These are phyloP conservation scores for Papilio aristodemus DNA, from an alignment of 1,140 invertebrate species.

Conservation along the genomic window DNA sequence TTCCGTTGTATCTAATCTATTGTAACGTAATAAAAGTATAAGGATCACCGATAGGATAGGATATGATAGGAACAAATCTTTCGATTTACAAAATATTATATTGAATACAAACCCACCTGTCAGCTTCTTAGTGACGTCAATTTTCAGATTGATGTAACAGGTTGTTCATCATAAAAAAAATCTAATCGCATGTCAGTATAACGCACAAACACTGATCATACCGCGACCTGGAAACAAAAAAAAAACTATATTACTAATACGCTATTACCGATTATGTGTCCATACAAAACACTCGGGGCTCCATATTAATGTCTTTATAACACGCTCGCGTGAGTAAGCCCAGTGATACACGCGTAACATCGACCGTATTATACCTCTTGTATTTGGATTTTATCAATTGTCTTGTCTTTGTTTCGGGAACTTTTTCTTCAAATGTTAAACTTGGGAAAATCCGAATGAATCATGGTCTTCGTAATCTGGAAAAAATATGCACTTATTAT, in stretches of 20 bases:
- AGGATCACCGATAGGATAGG: no score
- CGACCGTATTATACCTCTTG: constrained; percentile 36
- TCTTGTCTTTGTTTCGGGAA: constrained; percentile 27
- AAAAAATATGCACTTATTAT: background rate
- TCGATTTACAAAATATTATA: background rate
- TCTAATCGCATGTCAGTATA: constrained; percentile 8
- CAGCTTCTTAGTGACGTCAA: background rate
- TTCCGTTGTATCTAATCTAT: no score
- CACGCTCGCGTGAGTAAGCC: constrained; percentile 57
- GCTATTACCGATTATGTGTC: constrained; percentile 43
- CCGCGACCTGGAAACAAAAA: constrained; percentile 22
- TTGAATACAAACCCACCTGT: background rate
- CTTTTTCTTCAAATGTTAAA: background rate
- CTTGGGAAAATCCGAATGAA: background rate
- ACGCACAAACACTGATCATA: background rate
- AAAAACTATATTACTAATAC: constrained; percentile 40
- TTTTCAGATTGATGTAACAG: background rate
- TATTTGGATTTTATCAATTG: constrained; percentile 47
- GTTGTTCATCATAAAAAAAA: background rate
- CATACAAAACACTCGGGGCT: constrained; percentile 45
- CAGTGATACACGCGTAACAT: constrained; percentile 50
- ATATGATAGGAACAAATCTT: no score
- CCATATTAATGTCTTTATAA: constrained; percentile 69
- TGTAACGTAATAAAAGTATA: no score
- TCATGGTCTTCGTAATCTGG: constrained; percentile 6